Conservation (phyloP, 2,797 vertebrate genomes). For the Lacerta bilineata region DNA sequence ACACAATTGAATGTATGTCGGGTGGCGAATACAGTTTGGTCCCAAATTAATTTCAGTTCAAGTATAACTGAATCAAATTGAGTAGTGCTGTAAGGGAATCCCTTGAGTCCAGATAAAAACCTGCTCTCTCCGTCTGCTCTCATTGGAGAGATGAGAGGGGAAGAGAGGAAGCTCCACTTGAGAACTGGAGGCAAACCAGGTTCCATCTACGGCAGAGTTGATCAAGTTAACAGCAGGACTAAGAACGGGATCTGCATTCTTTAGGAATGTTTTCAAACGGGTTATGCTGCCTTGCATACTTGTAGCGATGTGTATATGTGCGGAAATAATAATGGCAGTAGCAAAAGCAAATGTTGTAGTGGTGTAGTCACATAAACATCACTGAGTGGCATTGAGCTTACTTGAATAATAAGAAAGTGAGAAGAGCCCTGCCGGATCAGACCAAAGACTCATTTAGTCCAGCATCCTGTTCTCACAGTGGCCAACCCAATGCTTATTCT, state of each 20-base stretch:
- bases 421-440: no score
- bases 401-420: no score
- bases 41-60: conserved; percentile 15
- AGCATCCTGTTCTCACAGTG: no score
- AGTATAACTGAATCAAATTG: not conserved
- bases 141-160: not conserved
- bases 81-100: not conserved
- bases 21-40: conserved; percentile 1
- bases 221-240: not conserved
- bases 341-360: no score
- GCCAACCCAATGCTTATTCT: no score
- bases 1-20: not conserved
- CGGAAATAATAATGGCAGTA: no score
- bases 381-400: no score
- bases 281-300: not conserved
- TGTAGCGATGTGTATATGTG: no score
- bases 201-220: not conserved
- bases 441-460: no score
- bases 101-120: conserved; percentile 14
- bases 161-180: not conserved
- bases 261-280: not conserved
- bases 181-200: not conserved
- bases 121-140: not conserved
- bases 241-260: not conserved
- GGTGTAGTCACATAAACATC: no score